Base-by-base conservation (phyloP, 2,797 vertebrate species). In the Austrolebias charrua region DNA sequence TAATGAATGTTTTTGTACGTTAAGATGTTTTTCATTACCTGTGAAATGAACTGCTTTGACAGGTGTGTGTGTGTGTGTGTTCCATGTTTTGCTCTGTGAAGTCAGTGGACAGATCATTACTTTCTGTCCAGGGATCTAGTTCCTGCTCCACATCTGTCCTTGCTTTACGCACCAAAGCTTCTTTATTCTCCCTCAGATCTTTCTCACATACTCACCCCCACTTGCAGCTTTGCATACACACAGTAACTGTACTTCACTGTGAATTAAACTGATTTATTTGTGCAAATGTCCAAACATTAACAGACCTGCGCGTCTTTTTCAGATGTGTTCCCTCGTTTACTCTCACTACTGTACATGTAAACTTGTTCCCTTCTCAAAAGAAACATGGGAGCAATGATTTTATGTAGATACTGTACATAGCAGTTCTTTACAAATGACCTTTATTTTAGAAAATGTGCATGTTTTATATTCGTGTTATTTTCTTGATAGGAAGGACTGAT, bases 101-200 rank as follows among this genome's bases (percentile, higher is more conserved):
- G 91, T 93, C 93, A 95, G 92, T 75, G 75, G 78, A 90, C 90
- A 89, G 92, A 90, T 92, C 93, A 93, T 94, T 94, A 95, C 93
- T 92, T 89, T 95, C 86, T 92, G 92, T 88, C 92, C 91, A 93
- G 91, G 91, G 92, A 92, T 95, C 92, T 91, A 77, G 91, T 95
- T 94, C 93, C 90, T 70, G 83, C 90, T 88, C 86, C 93, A 95
- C 96, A 98, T 97, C 95, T 98, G 96, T 94, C 92, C 94, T 93
- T 94, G 89, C 90, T 98, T 97, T 95, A 90, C 64, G 54, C 69
- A 69, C 63, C 54, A 63, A 83, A 88, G 75, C 92, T 94, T 91
- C 92, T 89, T 84, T 91, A 89, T 38, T 3, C 10, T 12, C 35
- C 90, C 94, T 96, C 94, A 96, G 95, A 97, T 97, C 94, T 96